phyloP scores from a whole-genome alignment of 2,888 invertebrate genomes.

The Catonia carolina region DNA sequence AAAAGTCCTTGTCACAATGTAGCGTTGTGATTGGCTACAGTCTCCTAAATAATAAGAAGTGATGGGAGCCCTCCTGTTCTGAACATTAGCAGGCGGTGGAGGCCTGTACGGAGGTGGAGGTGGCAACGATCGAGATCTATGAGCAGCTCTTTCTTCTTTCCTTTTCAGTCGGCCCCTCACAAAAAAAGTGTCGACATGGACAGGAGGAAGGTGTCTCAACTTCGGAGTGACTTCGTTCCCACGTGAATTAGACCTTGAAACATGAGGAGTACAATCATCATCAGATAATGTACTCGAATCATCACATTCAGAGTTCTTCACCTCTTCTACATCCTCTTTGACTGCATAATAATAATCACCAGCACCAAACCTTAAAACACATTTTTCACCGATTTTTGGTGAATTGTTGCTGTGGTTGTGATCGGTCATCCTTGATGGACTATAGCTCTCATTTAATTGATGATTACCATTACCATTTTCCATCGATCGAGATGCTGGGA shows the following conservation, averaged over 20 bases:
- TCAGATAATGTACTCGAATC: slow-evolving; percentile 45
- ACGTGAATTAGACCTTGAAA: slow-evolving; percentile 44
- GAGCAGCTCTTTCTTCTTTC: slow-evolving; percentile 35
- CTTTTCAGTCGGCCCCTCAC: slow-evolving; percentile 37
- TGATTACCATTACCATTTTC: not conserved
- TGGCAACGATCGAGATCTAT: slow-evolving; percentile 33
- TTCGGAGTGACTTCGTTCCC: slow-evolving; percentile 41
- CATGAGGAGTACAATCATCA: slow-evolving; percentile 46
- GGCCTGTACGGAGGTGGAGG: slow-evolving; percentile 38
- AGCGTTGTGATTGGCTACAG: slow-evolving; percentile 36
- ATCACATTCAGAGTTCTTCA: slow-evolving; percentile 36
- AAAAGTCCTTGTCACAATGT: slow-evolving; percentile 36
- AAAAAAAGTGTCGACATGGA: slow-evolving; percentile 49
- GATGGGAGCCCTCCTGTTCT: slow-evolving; percentile 37
- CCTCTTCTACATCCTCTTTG: slow-evolving; percentile 19
- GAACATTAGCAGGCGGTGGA: slow-evolving; percentile 34
- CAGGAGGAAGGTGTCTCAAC: slow-evolving; percentile 49
- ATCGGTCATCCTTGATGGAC: not conserved
- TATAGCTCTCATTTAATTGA: slow-evolving; percentile 4
- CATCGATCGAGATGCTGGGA: not conserved
- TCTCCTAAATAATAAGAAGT: slow-evolving; percentile 39
- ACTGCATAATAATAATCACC: slow-evolving; percentile 28
- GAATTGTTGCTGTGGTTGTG: slow-evolving; percentile 16
- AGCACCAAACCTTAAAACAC: slow-evolving; percentile 18
- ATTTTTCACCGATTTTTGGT: slow-evolving; percentile 18